Percentiles rank a stretch among this genome's conserved stretches.
These are phyloP conservation scores for Propithecus coquereli DNA, from an alignment of 2,113 vertebrate species.

Conservation along the genomic window DNA sequence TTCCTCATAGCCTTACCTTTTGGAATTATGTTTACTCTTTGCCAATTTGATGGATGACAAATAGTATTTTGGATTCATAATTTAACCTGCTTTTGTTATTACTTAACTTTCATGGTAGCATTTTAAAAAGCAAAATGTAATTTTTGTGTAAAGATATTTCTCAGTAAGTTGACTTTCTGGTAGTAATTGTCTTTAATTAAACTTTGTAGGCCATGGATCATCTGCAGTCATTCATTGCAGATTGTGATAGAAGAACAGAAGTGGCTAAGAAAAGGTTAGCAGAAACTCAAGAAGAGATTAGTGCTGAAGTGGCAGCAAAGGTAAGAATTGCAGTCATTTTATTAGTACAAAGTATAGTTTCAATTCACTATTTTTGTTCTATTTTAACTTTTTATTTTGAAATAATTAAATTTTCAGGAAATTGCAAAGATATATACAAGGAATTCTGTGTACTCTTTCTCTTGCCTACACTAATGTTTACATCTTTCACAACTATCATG, in stretches of 20 bases:
- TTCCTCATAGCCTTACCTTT: neutral
- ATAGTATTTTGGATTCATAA: neutral
- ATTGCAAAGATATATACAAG: neutral
- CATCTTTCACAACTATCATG: neutral
- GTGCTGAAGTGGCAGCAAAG: slow-evolving; percentile 98
- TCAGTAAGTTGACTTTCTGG: slow-evolving; percentile 18
- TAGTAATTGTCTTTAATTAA: slow-evolving; percentile 51
- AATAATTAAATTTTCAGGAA: neutral
- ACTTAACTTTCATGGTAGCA: neutral
- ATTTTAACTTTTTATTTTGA: neutral
- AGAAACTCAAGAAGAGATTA: slow-evolving; percentile 99
- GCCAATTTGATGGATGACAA: neutral
- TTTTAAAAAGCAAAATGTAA: neutral
- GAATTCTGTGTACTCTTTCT: neutral
- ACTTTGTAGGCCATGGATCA: slow-evolving; percentile 93
- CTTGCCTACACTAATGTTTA: neutral
- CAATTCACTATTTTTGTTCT: neutral
- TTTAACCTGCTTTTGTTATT: neutral
- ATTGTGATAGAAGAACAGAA: slow-evolving; percentile 97
- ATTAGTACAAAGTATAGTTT: neutral
- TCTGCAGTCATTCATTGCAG: slow-evolving; percentile 97
- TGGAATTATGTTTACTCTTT: neutral
- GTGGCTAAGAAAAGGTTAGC: slow-evolving; percentile 98
- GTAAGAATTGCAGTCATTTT: slow-evolving; percentile 79
- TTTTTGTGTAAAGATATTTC: neutral